These are phyloP conservation scores for Pristionchus maxplancki DNA, from an alignment of 2,888 invertebrate species.

Conservation along the genomic window DNA sequence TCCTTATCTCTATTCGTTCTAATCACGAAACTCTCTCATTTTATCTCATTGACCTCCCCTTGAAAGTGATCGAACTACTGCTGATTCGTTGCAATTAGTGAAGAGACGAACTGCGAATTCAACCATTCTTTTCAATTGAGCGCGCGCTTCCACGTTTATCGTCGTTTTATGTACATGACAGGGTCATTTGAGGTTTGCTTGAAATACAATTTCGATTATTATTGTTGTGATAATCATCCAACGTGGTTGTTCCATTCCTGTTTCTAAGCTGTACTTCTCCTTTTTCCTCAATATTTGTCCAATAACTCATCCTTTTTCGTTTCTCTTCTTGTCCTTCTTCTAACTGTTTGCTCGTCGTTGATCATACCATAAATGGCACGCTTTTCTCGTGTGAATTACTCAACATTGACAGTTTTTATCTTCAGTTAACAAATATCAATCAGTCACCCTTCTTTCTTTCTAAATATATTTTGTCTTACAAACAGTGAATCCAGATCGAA, in stretches of 20 bases:
- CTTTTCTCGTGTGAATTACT: background rate
- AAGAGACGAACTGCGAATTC: background rate
- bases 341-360: slow-evolving; percentile 2
- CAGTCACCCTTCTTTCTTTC: background rate
- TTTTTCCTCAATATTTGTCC: slow-evolving; percentile 29
- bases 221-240: background rate
- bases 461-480: background rate
- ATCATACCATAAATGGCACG: background rate
- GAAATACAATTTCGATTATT: background rate
- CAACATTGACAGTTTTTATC: background rate
- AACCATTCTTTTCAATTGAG: background rate
- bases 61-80: slow-evolving; percentile 1
- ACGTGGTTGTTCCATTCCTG: background rate
- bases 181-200: no score
- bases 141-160: background rate
- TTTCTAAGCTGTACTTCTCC: background rate
- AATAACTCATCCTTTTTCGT: slow-evolving; percentile 17
- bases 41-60: slow-evolving; percentile 9
- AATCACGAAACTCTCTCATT: background rate
- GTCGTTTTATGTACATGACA: background rate
- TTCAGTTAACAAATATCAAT: background rate
- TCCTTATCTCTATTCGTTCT: background rate
- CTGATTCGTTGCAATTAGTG: background rate
- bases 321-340: background rate
- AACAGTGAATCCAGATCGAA: background rate